phyloP scores from a whole-genome alignment of 2,888 invertebrate species.

The Microchrysa polita region DNA sequence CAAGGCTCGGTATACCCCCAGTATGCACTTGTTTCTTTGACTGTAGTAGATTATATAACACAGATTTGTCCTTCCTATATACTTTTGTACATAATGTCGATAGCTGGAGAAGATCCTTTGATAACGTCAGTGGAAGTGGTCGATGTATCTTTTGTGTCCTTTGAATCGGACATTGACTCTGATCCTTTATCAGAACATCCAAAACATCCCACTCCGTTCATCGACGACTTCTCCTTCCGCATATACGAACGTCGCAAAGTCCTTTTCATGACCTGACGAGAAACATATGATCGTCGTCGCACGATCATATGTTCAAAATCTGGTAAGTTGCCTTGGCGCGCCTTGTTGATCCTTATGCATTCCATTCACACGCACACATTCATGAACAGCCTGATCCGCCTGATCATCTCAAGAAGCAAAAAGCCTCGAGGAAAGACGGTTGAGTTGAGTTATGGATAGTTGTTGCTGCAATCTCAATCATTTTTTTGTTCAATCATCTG shows the following conservation, averaged over 20 bases:
- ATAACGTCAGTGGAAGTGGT: background rate
- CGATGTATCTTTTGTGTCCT: no score
- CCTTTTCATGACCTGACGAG: conserved; percentile 11
- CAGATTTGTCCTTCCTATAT: no score
- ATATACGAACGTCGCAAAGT: no score
- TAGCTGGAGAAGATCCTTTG: background rate
- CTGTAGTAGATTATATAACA: background rate
- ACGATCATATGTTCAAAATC: conserved; percentile 38
- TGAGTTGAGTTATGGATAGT: background rate
- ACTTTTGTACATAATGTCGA: background rate
- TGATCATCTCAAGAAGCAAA: background rate
- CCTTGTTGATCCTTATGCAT: no score
- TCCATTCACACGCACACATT: background rate
- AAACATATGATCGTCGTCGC: conserved; percentile 16
- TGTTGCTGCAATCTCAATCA: background rate
- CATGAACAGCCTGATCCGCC: background rate
- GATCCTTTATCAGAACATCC: no score
- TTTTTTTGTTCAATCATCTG: conserved; percentile 35
- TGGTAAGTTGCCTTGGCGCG: conserved; percentile 17
- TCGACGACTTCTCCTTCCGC: no score
- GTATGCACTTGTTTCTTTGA: background rate
- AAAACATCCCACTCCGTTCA: no score
- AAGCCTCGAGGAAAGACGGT: background rate
- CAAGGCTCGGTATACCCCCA: background rate
- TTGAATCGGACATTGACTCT: no score